Conservation (phyloP, 2,797 vertebrate genomes). For the Acridotheres tristis region DNA sequence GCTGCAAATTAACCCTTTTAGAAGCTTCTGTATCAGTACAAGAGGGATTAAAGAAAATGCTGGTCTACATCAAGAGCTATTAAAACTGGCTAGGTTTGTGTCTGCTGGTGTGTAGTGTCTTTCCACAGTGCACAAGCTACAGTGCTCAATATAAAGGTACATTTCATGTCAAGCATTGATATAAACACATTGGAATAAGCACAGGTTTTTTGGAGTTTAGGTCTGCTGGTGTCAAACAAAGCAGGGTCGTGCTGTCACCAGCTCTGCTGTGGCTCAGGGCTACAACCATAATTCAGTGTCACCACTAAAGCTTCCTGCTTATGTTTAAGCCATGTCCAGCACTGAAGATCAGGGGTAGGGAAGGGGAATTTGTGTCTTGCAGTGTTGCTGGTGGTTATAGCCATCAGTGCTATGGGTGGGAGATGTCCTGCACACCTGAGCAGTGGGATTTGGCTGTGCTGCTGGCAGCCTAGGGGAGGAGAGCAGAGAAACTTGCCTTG, state of each 20-base stretch:
- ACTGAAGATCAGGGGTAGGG: neutral
- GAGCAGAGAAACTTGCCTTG: neutral
- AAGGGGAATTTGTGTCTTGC: neutral
- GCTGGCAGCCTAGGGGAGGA: neutral
- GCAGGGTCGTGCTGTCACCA: neutral
- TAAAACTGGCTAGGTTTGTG: neutral
- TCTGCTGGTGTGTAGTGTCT: neutral
- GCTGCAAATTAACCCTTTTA: conserved; percentile 44
- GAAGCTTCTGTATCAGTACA: neutral
- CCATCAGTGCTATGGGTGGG: neutral
- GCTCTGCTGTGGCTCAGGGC: accelerated
- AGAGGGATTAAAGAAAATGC: neutral
- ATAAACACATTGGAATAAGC: neutral
- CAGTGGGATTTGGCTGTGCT: neutral
- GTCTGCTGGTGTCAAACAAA: neutral
- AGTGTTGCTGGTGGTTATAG: neutral
- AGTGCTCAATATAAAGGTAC: neutral
- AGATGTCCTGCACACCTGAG: neutral
- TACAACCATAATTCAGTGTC: neutral
- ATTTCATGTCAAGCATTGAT: neutral
- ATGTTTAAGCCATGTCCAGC: accelerated
- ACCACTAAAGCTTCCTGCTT: neutral
- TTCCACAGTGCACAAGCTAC: neutral
- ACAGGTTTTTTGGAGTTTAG: neutral
- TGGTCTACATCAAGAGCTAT: neutral